These are phyloP conservation scores for Tipula lateralis DNA, from an alignment of 2,888 invertebrate genomes.

Conservation along the genomic window DNA sequence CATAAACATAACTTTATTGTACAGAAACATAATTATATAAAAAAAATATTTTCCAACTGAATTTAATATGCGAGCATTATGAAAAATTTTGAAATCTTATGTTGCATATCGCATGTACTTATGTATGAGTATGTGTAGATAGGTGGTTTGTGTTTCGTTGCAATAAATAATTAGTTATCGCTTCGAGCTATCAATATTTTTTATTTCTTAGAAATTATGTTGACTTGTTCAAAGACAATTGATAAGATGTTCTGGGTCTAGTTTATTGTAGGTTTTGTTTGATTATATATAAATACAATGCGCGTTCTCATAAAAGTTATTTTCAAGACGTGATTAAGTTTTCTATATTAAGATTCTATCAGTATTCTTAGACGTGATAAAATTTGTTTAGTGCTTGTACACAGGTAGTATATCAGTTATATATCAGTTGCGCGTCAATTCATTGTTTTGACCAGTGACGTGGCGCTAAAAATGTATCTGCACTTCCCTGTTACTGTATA, in stretches of 20 bases:
- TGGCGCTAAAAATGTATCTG: too few species aligned
- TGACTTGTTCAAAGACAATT: background rate
- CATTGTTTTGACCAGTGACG: too few species aligned
- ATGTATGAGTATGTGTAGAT: too few species aligned
- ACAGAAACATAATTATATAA: background rate
- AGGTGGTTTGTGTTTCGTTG: background rate
- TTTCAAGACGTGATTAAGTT: constrained; percentile 11
- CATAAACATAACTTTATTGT: constrained; percentile 14
- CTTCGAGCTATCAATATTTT: background rate
- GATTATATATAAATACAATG: too few species aligned
- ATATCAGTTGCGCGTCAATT: too few species aligned
- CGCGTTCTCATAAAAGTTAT: background rate
- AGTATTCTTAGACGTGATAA: background rate
- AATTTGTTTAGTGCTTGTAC: background rate
- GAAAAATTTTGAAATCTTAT: background rate
- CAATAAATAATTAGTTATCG: background rate
- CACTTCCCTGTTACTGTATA: too few species aligned
- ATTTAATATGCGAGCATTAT: background rate
- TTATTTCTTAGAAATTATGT: background rate
- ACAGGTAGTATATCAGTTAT: background rate
- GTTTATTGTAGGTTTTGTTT: background rate
- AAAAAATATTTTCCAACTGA: background rate
- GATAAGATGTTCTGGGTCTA: background rate
- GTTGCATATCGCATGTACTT: background rate
- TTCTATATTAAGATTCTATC: background rate